Conservation (phyloP, 2,113 vertebrate species). For the Thymallus thymallus region DNA sequence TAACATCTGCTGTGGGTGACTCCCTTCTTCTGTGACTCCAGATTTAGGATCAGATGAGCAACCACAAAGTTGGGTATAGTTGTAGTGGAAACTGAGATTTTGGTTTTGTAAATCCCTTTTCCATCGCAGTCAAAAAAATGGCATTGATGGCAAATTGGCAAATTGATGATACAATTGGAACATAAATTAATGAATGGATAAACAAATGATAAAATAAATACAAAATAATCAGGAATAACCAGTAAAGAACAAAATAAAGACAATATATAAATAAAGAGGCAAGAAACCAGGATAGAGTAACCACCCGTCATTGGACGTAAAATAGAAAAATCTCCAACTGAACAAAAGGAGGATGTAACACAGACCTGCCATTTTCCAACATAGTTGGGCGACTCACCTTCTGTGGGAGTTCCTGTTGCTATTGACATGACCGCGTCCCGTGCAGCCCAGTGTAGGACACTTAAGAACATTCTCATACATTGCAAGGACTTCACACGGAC, state of each 20-base stretch:
- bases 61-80: not conserved
- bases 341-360: conserved; percentile 22
- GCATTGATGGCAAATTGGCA: too few species aligned
- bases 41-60: too few species aligned
- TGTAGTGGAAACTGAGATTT: not conserved
- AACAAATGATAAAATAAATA: not conserved
- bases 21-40: conserved; percentile 1
- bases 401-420: conserved; percentile 99
- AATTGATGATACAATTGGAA: not conserved
- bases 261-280: conserved; percentile 4
- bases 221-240: not conserved
- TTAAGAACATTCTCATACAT: conserved; percentile 99
- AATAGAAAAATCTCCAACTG: not conserved
- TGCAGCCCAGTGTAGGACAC: conserved; percentile 99
- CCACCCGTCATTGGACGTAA: not conserved
- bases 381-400: conserved; percentile 83
- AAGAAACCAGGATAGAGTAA: not conserved
- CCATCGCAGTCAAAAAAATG: not conserved
- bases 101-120: not conserved
- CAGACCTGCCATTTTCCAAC: conserved; percentile 14
- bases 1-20: conserved; percentile 73
- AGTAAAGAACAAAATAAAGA: not conserved
- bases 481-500: conserved; percentile 93
- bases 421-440: conserved; percentile 99
- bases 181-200: not conserved